Evolutionary conservation across 1,140 invertebrate genomes (phyloP), one percentile per base, ranked within the genome.

Genomic region (Holotrichia oblita): DNA sequence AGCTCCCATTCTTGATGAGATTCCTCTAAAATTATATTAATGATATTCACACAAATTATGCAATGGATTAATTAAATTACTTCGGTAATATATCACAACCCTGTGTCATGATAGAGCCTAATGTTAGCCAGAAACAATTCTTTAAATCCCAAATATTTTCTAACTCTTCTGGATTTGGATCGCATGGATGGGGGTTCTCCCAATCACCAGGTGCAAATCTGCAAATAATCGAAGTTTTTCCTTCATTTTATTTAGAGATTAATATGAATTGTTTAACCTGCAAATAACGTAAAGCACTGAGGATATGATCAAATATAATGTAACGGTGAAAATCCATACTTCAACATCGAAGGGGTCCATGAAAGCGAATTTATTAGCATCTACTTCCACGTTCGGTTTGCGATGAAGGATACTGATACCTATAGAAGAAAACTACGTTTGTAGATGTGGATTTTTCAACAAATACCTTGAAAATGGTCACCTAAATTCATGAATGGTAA

Each of bases 321-420:
- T 94, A 0, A 92, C 93, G 90, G 96, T 96, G 85, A 95, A 97
- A 80, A 98, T 92, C 97, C 97, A 99, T 6, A 98, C 97, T 83
- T 96, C 93, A 8, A 93, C 88, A 0, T 95, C 95, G 79, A 98
- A 93, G 0, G 97, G 97, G 4, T 92, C 93, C 72, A 97, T 87
- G 85, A 98, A 98, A 0, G 94, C 95, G 87, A 98, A 97, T 4
- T 97, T 88, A 85, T 94, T 90, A 0, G 92, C 91, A 12, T 91
- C 89, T 80, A 92, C 91, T 78, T 91, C 90, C 12, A 55, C 44
- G 89, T 89, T 88, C 0, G 93, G 90, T 83, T 93, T 94, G 6
- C 90, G 92, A 84, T 93, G 95, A 10, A 97, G 84, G 83, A 97
- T 97, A 77, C 94, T 94, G 48, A 96, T 93, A 64, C 93, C 93